Evolutionary conservation across 2,888 invertebrate species (phyloP).

Genomic region (Metellina segmentata): DNA sequence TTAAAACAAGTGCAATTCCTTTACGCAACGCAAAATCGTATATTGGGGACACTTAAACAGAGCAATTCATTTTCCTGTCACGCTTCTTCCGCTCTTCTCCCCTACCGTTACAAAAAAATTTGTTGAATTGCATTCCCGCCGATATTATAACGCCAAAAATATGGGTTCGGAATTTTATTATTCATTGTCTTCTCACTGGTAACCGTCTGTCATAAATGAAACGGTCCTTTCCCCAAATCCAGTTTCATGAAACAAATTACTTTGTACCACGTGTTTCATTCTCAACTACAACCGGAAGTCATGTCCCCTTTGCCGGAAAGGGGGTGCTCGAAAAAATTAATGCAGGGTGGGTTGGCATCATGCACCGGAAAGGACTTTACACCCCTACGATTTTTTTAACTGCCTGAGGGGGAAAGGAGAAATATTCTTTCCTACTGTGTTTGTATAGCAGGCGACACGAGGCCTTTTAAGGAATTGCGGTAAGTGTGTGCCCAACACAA

Average conservation of each 20-base stretch:
- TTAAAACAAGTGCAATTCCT: too few relatives aligned
- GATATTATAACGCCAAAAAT: neutral
- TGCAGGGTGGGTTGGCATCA: neutral
- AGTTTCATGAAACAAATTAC: neutral
- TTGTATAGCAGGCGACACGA: neutral
- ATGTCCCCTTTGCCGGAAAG: constrained; percentile 5
- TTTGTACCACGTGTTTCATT: neutral
- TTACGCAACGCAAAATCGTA: too few relatives aligned
- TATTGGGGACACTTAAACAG: neutral
- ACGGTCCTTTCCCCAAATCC: neutral
- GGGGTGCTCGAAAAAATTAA: constrained; percentile 8
- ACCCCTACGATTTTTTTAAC: neutral
- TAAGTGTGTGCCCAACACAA: neutral
- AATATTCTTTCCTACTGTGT: neutral
- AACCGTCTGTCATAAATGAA: neutral
- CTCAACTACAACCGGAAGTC: constrained; percentile 13
- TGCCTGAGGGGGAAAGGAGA: neutral
- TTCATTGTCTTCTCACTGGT: neutral
- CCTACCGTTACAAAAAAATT: neutral
- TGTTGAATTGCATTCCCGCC: neutral
- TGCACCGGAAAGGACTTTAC: neutral
- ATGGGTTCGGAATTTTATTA: neutral
- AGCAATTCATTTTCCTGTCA: neutral
- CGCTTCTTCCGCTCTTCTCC: neutral
- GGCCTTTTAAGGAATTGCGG: neutral